Base-by-base conservation (phyloP, 2,888 invertebrate species). In the Gastracanthus pulcherrimus region DNA sequence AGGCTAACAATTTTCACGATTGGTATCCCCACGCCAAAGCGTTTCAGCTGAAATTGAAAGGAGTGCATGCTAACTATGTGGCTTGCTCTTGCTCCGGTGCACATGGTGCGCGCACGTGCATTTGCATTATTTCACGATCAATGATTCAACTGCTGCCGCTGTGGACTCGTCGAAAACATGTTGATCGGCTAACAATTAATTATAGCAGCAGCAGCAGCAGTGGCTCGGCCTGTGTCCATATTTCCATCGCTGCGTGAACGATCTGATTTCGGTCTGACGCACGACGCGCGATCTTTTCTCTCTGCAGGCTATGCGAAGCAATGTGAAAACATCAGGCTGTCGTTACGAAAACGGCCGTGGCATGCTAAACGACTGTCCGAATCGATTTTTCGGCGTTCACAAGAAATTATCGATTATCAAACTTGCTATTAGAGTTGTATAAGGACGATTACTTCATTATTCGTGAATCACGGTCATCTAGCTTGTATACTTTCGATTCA, bases 221-320 rank as follows among this genome's bases (percentile, higher is more conserved):
- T 13, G 19, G 55, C 11, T 19, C n/a, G n/a, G n/a, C n/a, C n/a
- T n/a, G n/a, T n/a, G n/a, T 55, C 23, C 29, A 4, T 29, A 11
- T 58, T 34, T n/a, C 64, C 34, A 64, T n/a, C 64, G n/a, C 2
- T 38, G 64, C 19, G 64, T 64, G 64, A 38, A 34, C 36, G 19
- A 36, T 64, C 31, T 64, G 36, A 64, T 64, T 64, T 64, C 36
- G n/a, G n/a, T 36, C 36, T 62, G 36, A 64, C 36, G 64, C 64
- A 36, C 36, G 19, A 64, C 41, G n/a, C n/a, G n/a, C 9, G n/a
- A 19, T 64, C 5, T 9, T 62, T 19, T 31, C 11, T 64, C 2
- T 34, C 31, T 9, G 38, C 64, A 19, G 11, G 29, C 5, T 48
- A 19, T 16, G 5, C n/a, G n/a, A 19, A n/a, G n/a, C n/a, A n/a